These are phyloP conservation scores for Sepioteuthis lessoniana DNA, from an alignment of 2,888 invertebrate species.

Conservation along the genomic window DNA sequence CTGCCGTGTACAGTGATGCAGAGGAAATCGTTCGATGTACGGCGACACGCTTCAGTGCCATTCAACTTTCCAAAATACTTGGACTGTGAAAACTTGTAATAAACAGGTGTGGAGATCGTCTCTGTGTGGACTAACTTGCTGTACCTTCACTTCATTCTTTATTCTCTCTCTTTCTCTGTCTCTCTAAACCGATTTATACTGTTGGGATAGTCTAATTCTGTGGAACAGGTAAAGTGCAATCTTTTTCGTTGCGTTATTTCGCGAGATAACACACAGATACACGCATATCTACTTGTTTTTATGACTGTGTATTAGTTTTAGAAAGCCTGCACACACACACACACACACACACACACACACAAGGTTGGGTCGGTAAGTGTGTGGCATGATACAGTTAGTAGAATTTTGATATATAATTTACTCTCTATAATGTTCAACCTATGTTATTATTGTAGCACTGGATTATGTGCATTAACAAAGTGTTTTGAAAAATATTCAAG, in stretches of 20 bases:
- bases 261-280: too few relatives aligned
- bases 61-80: conserved; percentile 33
- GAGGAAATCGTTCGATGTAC: conserved; percentile 16
- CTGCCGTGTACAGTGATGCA: conserved; percentile 18
- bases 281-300: too few relatives aligned
- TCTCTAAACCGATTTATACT: not conserved
- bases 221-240: not conserved
- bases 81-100: conserved; percentile 10
- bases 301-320: too few relatives aligned
- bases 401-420: too few relatives aligned
- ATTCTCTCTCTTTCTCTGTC: not conserved
- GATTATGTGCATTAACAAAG: too few relatives aligned
- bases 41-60: not conserved
- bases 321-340: too few relatives aligned
- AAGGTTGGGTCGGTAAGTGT: too few relatives aligned
- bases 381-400: too few relatives aligned
- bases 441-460: too few relatives aligned
- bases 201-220: not conserved
- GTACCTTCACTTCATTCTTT: not conserved
- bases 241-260: not conserved
- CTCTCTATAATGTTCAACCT: too few relatives aligned
- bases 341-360: too few relatives aligned
- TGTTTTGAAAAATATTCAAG: too few relatives aligned
- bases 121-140: not conserved
- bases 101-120: conserved; percentile 13